Evolutionary conservation across 2,797 vertebrate genomes (phyloP).

Genomic region (Enteromius afrohamiltoni): DNA sequence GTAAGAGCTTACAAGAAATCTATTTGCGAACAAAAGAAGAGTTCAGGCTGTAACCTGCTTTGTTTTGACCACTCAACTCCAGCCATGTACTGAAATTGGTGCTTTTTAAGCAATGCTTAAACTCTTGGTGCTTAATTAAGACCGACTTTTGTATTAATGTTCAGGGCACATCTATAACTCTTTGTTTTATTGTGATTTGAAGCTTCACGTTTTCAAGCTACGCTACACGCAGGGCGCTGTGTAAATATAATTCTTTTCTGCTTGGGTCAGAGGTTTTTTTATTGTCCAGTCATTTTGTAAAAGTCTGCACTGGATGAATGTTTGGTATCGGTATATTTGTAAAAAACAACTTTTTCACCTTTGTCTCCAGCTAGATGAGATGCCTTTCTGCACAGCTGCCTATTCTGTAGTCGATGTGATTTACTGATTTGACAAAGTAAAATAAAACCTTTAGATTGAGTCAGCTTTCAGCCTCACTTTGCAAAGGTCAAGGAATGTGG

Average conservation of each 20-base stretch:
- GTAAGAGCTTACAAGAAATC: not conserved
- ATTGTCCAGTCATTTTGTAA: constrained; percentile 32
- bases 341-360: not conserved
- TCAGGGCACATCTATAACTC: constrained; percentile 52
- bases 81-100: constrained; percentile 47
- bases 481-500: constrained; percentile 41
- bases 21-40: not conserved
- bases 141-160: constrained; percentile 47
- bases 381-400: constrained; percentile 18
- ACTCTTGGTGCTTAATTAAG: constrained; percentile 57
- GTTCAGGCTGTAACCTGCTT: not conserved
- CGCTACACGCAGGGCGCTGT: constrained; percentile 34
- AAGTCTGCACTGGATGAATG: constrained; percentile 24
- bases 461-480: constrained; percentile 23
- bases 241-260: constrained; percentile 59
- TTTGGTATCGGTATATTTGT: constrained; percentile 46
- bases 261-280: constrained; percentile 32
- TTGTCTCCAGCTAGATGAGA: constrained; percentile 34
- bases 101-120: constrained; percentile 41
- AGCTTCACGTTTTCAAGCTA: constrained; percentile 27
- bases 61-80: constrained; percentile 20
- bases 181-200: constrained; percentile 39
- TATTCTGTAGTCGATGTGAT: not conserved
- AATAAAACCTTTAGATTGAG: not conserved
- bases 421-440: constrained; percentile 2